Conservation (phyloP, 2,797 vertebrate genomes). For the Chrysocyon brachyurus region DNA sequence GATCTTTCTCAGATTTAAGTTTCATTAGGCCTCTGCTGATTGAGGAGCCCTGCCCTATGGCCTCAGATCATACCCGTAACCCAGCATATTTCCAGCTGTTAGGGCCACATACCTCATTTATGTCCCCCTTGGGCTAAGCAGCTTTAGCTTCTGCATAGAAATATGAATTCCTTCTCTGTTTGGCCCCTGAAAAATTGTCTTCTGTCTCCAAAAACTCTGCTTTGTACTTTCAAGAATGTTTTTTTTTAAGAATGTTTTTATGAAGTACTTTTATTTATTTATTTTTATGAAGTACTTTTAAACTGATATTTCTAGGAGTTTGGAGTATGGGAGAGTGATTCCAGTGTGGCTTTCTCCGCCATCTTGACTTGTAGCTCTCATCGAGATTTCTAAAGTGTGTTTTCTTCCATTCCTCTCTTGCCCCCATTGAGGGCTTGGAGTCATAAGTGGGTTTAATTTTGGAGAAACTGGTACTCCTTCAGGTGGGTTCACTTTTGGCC, state of each 20-base stretch:
- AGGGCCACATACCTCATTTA: slow-evolving; percentile 40
- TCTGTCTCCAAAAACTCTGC: slow-evolving; percentile 30
- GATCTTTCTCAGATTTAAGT: slow-evolving; percentile 3
- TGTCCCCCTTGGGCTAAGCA: background rate
- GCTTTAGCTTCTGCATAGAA: slow-evolving; percentile 6
- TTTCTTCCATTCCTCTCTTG: slow-evolving; percentile 5
- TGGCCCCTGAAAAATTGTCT: background rate
- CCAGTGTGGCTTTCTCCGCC: background rate
- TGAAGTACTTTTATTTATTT: background rate
- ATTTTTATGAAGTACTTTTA: background rate
- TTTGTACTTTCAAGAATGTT: background rate
- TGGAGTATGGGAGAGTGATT: slow-evolving; percentile 24
- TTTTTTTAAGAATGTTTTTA: background rate
- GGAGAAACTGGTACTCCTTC: slow-evolving; percentile 75
- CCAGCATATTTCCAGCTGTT: background rate
- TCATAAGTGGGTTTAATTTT: slow-evolving; percentile 91
- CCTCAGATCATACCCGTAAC: background rate
- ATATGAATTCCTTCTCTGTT: background rate
- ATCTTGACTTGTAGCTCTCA: background rate
- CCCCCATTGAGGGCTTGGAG: slow-evolving; percentile 54
- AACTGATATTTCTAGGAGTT: background rate
- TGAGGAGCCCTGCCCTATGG: background rate
- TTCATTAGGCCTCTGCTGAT: background rate
- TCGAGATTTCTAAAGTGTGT: background rate
- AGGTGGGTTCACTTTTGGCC: slow-evolving; percentile 88